These are phyloP conservation scores for Eulemur rufifrons DNA, from an alignment of 2,113 vertebrate species.

Conservation along the genomic window DNA sequence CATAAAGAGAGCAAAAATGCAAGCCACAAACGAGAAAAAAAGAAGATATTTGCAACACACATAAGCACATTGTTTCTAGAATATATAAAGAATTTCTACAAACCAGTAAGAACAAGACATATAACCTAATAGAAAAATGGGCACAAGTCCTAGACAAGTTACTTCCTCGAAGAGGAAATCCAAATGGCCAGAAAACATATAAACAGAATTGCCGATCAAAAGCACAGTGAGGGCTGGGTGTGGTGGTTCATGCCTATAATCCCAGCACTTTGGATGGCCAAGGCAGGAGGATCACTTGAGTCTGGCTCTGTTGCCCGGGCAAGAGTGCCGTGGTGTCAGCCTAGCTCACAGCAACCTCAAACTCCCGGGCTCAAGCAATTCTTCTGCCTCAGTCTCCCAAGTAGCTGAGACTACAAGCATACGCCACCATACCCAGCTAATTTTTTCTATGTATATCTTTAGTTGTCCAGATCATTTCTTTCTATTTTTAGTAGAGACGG, in stretches of 20 bases:
- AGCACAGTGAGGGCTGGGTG: neutral
- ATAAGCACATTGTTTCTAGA: neutral
- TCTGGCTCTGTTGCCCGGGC: too few species aligned
- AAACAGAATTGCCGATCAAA: neutral
- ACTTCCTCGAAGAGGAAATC: neutral
- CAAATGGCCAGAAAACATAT: neutral
- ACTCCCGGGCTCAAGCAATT: too few species aligned
- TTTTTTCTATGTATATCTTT: too few species aligned
- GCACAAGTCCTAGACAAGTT: neutral
- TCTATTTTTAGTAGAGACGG: too few species aligned
- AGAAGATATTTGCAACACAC: too few species aligned
- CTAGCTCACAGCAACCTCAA: too few species aligned
- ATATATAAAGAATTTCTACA: neutral
- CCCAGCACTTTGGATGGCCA: neutral
- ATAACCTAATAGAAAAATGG: neutral
- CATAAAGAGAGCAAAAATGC: neutral
- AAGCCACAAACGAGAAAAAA: neutral
- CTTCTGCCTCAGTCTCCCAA: too few species aligned
- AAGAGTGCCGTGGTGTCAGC: too few species aligned
- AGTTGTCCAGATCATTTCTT: too few species aligned
- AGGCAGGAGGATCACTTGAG: too few species aligned
- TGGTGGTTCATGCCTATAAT: neutral
- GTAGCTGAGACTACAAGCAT: too few species aligned
- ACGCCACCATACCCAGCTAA: too few species aligned
- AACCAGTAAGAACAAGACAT: neutral